Conservation (phyloP, 2,888 invertebrate species). For the Cecidostiba fungosa region DNA sequence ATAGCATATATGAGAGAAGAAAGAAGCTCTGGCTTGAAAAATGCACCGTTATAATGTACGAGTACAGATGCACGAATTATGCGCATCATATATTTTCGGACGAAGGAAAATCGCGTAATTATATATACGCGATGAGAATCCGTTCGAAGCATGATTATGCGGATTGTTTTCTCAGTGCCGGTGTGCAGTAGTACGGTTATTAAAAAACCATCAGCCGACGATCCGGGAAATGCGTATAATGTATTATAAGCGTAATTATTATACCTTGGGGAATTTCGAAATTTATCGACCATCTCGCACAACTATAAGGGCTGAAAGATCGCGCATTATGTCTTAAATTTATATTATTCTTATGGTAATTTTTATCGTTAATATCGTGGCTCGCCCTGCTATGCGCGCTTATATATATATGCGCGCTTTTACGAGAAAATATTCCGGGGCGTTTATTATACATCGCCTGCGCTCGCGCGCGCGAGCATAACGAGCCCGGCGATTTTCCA, state of each 20-base stretch:
- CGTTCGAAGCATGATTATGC: too few relatives aligned
- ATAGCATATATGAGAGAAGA: neutral
- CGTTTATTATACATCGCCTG: slow-evolving; percentile 19
- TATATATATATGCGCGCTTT: neutral
- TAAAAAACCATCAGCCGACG: neutral
- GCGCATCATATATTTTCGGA: too few relatives aligned
- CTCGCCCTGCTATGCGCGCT: neutral
- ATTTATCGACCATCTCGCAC: neutral
- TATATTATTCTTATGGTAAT: slow-evolving; percentile 15
- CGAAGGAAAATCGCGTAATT: too few relatives aligned
- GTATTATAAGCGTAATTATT: neutral
- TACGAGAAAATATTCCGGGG: slow-evolving; percentile 15
- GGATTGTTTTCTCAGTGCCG: neutral
- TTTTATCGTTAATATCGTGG: slow-evolving; percentile 16
- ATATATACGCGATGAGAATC: too few relatives aligned
- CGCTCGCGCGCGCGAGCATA: neutral
- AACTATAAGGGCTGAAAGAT: neutral
- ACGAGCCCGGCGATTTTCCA: neutral
- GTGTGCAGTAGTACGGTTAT: neutral
- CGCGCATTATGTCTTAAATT: neutral
- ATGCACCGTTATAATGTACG: neutral
- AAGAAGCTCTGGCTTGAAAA: neutral
- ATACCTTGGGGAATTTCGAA: neutral
- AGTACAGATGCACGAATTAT: too few relatives aligned
- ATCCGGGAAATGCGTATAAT: neutral